Percentiles rank a stretch among this genome's conserved stretches.
These are phyloP conservation scores for Echinops telfairi DNA, from an alignment of 2,113 vertebrate genomes.

Conservation along the genomic window DNA sequence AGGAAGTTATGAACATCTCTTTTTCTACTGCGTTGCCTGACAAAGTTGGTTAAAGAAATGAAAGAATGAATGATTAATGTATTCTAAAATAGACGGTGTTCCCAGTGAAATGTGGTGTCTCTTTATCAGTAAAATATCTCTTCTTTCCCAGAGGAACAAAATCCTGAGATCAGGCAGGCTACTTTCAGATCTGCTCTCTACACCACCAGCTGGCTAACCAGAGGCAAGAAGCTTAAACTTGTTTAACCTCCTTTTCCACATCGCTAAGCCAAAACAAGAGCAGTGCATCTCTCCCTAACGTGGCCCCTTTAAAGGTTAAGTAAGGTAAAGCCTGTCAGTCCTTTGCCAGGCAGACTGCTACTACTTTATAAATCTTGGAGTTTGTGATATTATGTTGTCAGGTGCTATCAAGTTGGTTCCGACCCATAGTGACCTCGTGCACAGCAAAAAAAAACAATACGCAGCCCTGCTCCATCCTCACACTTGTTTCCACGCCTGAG, in stretches of 20 bases:
- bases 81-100: too few relatives aligned
- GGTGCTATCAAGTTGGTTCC: too few relatives aligned
- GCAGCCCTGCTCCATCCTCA: too few relatives aligned
- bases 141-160: background rate
- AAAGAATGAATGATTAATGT: too few relatives aligned
- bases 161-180: background rate
- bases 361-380: background rate
- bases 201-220: background rate
- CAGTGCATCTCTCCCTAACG: background rate
- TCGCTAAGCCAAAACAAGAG: background rate
- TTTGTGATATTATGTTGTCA: background rate
- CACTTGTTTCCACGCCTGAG: too few relatives aligned
- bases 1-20: too few relatives aligned
- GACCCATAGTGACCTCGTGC: too few relatives aligned
- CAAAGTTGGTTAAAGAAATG: too few relatives aligned
- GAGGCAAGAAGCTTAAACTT: background rate
- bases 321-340: slow-evolving; percentile 5
- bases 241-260: background rate
- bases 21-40: too few relatives aligned
- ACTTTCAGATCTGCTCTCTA: background rate
- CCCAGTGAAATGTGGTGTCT: too few relatives aligned
- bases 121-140: background rate
- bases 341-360: background rate
- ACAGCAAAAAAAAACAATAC: too few relatives aligned
- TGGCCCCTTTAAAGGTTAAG: background rate